These are phyloP conservation scores for Jordanella pulchra DNA, from an alignment of 2,797 vertebrate species.

Conservation along the genomic window DNA sequence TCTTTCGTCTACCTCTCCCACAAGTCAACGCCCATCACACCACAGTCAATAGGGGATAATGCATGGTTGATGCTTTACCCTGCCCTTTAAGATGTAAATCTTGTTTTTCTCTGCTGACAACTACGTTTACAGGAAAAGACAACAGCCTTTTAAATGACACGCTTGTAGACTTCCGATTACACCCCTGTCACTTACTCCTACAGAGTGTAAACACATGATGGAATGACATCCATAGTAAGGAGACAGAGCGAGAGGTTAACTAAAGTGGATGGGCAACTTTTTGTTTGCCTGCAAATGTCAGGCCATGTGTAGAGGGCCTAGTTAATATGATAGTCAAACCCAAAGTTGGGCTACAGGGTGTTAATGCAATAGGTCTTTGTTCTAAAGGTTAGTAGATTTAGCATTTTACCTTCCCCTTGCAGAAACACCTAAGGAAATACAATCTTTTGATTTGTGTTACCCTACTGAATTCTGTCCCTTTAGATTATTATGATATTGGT, in stretches of 20 bases:
- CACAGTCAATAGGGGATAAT: constrained; percentile 74
- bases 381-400: constrained; percentile 22
- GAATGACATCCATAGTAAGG: constrained; percentile 44
- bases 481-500: constrained; percentile 48
- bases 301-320: constrained; percentile 45
- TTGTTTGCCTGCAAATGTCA: constrained; percentile 57
- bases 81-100: constrained; percentile 74
- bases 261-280: constrained; percentile 53
- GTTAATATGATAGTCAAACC: too few species aligned
- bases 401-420: constrained; percentile 10
- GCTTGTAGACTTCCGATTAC: constrained; percentile 82
- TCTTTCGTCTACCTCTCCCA: constrained; percentile 53
- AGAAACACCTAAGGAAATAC: constrained; percentile 6
- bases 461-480: constrained; percentile 20
- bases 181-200: constrained; percentile 76
- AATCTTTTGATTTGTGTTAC: not conserved
- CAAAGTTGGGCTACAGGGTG: constrained; percentile 16
- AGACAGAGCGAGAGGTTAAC: constrained; percentile 34
- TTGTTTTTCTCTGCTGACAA: constrained; percentile 78
- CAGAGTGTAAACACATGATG: constrained; percentile 65
- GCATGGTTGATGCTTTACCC: constrained; percentile 66
- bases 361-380: constrained; percentile 28
- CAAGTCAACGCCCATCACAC: constrained; percentile 66
- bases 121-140: constrained; percentile 74
- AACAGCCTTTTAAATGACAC: constrained; percentile 80